These are phyloP conservation scores for Phania funesta DNA, from an alignment of 2,888 invertebrate species.

Conservation along the genomic window DNA sequence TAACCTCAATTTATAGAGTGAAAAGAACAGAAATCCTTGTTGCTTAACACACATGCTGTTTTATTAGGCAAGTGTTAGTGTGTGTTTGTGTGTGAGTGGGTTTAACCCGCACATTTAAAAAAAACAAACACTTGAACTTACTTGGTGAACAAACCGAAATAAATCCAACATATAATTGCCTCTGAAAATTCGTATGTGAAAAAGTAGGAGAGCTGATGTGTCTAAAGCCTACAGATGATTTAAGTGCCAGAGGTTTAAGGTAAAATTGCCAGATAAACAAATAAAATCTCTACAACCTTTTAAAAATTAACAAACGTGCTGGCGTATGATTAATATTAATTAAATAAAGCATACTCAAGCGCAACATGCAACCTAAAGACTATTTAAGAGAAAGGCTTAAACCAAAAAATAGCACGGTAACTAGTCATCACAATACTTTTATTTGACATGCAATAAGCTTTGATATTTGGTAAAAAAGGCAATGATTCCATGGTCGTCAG, in stretches of 20 bases:
- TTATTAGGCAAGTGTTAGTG: neutral
- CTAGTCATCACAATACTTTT: no score
- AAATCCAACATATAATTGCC: slow-evolving; percentile 61
- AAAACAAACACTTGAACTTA: slow-evolving; percentile 55
- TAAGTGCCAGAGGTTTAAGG: neutral
- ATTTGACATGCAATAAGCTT: no score
- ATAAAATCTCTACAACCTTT: no score
- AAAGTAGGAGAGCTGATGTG: neutral
- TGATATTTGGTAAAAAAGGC: no score
- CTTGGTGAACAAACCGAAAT: slow-evolving; percentile 12
- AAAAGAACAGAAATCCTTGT: slow-evolving; percentile 29
- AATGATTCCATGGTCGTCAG: no score
- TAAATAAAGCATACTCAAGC: neutral
- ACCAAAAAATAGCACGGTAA: no score
- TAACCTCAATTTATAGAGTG: slow-evolving; percentile 61
- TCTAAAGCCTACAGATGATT: slow-evolving; percentile 1
- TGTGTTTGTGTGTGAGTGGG: neutral
- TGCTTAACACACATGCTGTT: slow-evolving; percentile 2
- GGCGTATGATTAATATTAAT: slow-evolving; percentile 1
- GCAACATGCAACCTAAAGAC: no score
- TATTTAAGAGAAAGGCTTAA: no score
- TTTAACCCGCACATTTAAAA: slow-evolving; percentile 12
- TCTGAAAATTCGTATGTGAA: neutral
- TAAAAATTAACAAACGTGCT: neutral
- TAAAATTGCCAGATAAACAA: neutral